A percentile compares a stretch with the other conserved stretches of the same genome.
Evolutionary conservation across 2,113 vertebrate genomes (phyloP).

Genomic region (Brachyhypopomus gauderio): DNA sequence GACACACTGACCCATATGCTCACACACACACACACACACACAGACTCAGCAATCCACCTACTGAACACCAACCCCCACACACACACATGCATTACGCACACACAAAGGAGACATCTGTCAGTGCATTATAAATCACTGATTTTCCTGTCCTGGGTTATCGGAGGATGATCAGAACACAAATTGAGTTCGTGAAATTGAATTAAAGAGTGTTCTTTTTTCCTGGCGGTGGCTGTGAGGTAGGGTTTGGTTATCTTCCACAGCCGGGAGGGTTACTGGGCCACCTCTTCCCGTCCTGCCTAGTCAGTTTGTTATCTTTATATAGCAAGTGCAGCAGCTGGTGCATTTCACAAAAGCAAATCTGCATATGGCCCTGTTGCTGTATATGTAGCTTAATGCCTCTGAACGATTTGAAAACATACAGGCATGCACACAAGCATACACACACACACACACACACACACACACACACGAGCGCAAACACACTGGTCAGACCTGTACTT

Average conservation of each 20-base stretch:
- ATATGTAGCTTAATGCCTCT: conserved; percentile 5
- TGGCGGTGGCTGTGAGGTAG: conserved; percentile 14
- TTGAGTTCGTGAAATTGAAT: conserved; percentile 48
- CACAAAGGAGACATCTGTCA: conserved; percentile 53
- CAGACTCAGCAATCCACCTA: conserved; percentile 30
- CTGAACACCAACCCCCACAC: conserved; percentile 48
- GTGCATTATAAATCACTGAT: conserved; percentile 47
- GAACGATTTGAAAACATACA: neutral
- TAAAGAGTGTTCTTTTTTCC: conserved; percentile 4
- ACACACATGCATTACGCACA: conserved; percentile 28
- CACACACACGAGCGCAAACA: conserved; percentile 3
- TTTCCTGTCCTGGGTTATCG: conserved; percentile 39
- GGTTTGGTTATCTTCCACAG: conserved; percentile 1
- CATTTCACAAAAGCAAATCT: neutral
- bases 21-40: conserved; percentile 12
- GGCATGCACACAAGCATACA: neutral
- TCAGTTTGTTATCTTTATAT: conserved; percentile 17
- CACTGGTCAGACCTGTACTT: conserved; percentile 38
- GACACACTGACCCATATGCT: conserved; percentile 26
- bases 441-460: conserved; percentile 13
- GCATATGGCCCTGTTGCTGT: neutral
- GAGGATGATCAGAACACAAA: conserved; percentile 33
- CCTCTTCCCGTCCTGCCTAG: neutral
- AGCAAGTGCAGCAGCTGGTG: neutral
- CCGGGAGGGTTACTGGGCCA: neutral